Evolutionary conservation across 2,797 vertebrate genomes (phyloP), one percentile per base, ranked within the genome.

Genomic region (Setipinna tenuifilis): DNA sequence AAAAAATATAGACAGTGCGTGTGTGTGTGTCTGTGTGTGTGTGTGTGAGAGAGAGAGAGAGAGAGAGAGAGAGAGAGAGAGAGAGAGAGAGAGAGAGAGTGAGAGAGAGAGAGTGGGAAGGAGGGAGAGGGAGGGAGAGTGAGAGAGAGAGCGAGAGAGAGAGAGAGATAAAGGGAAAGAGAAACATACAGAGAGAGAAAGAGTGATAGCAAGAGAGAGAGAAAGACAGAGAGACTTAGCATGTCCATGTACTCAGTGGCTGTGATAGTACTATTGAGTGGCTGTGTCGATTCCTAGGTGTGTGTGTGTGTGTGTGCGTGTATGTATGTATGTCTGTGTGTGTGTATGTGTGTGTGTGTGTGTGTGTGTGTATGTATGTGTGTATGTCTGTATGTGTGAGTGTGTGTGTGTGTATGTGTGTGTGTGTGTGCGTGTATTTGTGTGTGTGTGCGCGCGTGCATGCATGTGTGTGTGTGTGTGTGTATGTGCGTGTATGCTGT

Each of bases 221-320:
- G 62, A 28, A 25, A 28, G 25, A 16, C 23, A 28, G 25, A 31
- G 62, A 68, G 23, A 68, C 23, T 14, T 23, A 68, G 25, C 62
- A 68, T 28, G 31, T 68, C 62, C 62, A 19, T 16, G 35, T 75
- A 75, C 68, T 41, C 68, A 41, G 68, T 75, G 68, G 31, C 1
- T 75, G 16, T 75, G 68, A 75, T 75, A 75, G 68, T 17, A 28
- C 28, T 41, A 41, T 75, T 75, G 68, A 75, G 68, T 75, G 31
- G 68, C 68, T 75, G 62, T 25, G 10, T 68, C n/a, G n/a, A n/a
- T 48, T 3, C 10, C 4, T 48, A 10, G 3, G 46, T 48, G 46
- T 48, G 46, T 48, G 46, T 48, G 46, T 48, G 46, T 48, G 46
- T 48, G 46, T 48, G 46, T 48, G 46, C 10, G 46, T 48, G 46